These are phyloP conservation scores for Ptilonorhynchus violaceus DNA, from an alignment of 2,113 vertebrate genomes.

Conservation along the genomic window DNA sequence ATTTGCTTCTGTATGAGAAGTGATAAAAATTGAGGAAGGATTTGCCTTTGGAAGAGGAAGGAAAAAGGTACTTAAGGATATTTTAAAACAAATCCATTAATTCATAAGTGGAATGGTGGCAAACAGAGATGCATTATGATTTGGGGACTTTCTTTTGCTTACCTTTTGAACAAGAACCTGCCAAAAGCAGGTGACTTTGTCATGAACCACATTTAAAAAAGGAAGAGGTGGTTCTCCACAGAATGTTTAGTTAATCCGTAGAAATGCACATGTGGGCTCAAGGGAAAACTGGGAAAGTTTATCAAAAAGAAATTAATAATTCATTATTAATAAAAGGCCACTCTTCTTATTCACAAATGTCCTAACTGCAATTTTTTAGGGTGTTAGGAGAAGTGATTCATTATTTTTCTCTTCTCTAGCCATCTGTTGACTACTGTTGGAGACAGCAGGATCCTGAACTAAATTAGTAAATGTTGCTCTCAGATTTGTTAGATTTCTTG, in stretches of 20 bases:
- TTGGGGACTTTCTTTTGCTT: background rate
- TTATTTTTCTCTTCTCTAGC: background rate
- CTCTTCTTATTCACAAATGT: background rate
- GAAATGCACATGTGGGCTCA: background rate
- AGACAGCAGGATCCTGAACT: background rate
- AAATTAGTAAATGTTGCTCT: background rate
- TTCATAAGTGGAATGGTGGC: background rate
- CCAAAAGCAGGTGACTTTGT: background rate
- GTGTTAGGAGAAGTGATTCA: background rate
- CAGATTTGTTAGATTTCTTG: background rate
- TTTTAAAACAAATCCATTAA: background rate
- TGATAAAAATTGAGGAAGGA: background rate
- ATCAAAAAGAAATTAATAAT: background rate
- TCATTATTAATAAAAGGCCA: background rate
- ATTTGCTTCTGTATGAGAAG: background rate
- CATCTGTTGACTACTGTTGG: background rate
- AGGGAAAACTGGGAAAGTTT: background rate
- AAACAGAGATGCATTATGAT: background rate
- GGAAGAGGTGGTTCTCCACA: background rate
- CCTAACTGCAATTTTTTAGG: background rate
- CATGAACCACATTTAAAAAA: background rate
- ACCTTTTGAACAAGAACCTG: background rate
- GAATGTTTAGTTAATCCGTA: background rate
- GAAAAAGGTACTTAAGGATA: background rate
- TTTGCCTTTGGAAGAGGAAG: background rate